These are phyloP conservation scores for Drosophila saltans DNA, from an alignment of 1,140 invertebrate genomes.

Conservation along the genomic window DNA sequence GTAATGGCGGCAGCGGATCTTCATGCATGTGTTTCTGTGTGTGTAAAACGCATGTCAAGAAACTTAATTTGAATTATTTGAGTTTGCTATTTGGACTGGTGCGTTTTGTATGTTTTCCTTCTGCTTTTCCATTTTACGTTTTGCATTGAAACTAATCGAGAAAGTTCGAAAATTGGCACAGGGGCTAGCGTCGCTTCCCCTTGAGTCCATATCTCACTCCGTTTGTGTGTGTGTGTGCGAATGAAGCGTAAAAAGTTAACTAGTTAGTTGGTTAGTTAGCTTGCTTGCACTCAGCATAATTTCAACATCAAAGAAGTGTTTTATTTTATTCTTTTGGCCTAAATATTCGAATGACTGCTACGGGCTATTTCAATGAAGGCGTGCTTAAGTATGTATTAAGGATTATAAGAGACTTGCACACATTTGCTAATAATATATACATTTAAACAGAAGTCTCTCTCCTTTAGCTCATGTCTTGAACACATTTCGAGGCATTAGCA, in stretches of 20 bases:
- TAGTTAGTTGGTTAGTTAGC: constrained; percentile 52
- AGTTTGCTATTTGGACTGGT: constrained; percentile 73
- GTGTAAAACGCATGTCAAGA: constrained; percentile 77
- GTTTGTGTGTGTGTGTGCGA: background rate
- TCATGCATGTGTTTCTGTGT: constrained; percentile 33
- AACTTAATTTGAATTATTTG: constrained; percentile 82
- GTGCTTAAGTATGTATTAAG: constrained; percentile 65
- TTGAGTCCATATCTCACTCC: constrained; percentile 1
- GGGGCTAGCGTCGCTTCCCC: constrained; percentile 6
- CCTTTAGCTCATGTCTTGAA: constrained; percentile 2
- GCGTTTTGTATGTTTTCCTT: constrained; percentile 64
- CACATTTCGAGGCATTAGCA: constrained; percentile 54
- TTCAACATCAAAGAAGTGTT: constrained; percentile 41
- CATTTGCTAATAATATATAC: constrained; percentile 7
- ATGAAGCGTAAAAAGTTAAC: constrained; percentile 71
- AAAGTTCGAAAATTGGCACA: constrained; percentile 77
- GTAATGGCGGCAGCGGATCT: constrained; percentile 5
- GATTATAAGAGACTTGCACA: constrained; percentile 74
- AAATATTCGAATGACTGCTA: constrained; percentile 52
- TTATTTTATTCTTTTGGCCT: constrained; percentile 32
- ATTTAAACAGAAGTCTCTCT: too few species aligned
- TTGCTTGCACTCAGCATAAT: constrained; percentile 36
- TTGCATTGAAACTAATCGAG: constrained; percentile 77
- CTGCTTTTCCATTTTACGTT: constrained; percentile 32
- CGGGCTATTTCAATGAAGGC: background rate